Evolutionary conservation across 2,113 vertebrate genomes (phyloP), one percentile per base, ranked within the genome.

Genomic region (Lipophrys pholis): DNA sequence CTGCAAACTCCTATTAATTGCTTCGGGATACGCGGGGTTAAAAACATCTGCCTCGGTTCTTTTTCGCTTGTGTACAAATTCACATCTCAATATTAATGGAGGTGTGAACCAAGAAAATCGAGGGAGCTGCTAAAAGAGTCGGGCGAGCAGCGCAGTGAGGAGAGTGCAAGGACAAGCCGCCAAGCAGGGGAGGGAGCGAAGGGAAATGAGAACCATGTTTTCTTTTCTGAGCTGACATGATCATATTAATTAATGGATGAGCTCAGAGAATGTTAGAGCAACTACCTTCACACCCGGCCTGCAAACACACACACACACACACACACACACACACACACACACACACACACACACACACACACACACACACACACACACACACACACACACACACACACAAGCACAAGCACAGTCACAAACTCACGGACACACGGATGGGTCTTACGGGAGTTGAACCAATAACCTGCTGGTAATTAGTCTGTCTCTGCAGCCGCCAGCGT

Each of bases 401-500:
- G 60, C 54, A 42, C 46, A 43, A 42, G 3, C 61, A 17, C 51
- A 12, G 3, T 17, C 30, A 46, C 69, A 46, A 69, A 46, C 71
- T 64, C 45, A 54, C 38, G 0, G 46, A 88, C 78, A 78, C 87
- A 69, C 45, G 72, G 69, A 81, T 62, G 79, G 64, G 72, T 87
- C 90, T 89, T 81, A 58, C 0, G 86, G 86, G 90, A 92, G 72
- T 80, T 90, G 89, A 90, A 90, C 90, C 83, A 86, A 87, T 92
- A 89, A 92, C 90, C 90, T 81, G 80, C 82, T 82, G 87, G 84
- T 92, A 92, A 92, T 92, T 92, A 90, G 90, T 89, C 89, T 87
- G 89, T 86, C 90, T 92, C 84, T 87, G 87, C 85, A 86, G 84
- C 87, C 59, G 83, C 84, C 86, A 84, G 89, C 73, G 81, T 87